Base-by-base conservation (phyloP, 1,140 invertebrate genomes). In the Leptonema lineaticorne region DNA sequence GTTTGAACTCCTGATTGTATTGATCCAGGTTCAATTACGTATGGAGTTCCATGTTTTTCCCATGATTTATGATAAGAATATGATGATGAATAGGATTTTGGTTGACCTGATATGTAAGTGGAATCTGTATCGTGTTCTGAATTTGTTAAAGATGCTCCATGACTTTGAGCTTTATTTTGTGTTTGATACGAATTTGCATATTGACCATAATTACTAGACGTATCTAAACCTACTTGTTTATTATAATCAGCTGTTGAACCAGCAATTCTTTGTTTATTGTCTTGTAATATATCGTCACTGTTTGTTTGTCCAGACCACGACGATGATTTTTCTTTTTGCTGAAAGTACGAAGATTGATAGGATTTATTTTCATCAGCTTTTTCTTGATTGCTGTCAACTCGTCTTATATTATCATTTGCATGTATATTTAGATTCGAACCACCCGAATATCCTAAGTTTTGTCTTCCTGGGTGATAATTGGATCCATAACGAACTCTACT, bases 1-100 rank as follows among this genome's bases (percentile, higher is more conserved):
- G 8, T 53, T 14, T 26, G 50, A 26, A 22, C 20, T 20, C 37
- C 45, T 48, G 20, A 28, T 60, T n/a, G 58, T 16, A 41, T 70
- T 68, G 65, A 68, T 74, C 26, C 67, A 30, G 2, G 37, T 4
- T 11, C 11, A 2, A 41, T 16, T 16, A 41, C 9, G 37, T 41
- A 2, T 41, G 81, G 81, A 73, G 80, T 80, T 16, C 81, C 81
- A 63, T 78, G 79, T 58, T 78, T 78, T 75, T 82, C 81, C 81
- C 81, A 82, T 26, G 81, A 78, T 69, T 83, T 83, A 33, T 82
- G 78, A 68, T 82, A 82, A 6, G 81, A 79, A 71, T 81, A 82
- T 20, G 81, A 81, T 14, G 79, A 81, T n/a, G 81, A 78, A 72
- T 82, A 83, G 65, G 75, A 78, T 77, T 82, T 82, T 1, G 81